Evolutionary conservation across 2,888 invertebrate genomes (phyloP).

Genomic region (Ochlodes sylvanus): DNA sequence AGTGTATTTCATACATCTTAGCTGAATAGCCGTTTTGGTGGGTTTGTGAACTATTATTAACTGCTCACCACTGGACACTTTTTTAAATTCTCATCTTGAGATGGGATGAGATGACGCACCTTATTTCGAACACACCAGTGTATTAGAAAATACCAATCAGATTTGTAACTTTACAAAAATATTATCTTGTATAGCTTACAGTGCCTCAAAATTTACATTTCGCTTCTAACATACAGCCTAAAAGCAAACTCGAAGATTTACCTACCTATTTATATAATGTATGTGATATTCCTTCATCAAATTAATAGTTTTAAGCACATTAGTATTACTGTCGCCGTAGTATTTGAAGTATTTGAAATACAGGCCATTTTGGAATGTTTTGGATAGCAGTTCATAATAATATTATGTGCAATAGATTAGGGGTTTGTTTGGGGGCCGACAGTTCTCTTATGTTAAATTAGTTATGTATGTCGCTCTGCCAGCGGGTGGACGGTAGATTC

Average conservation of each 20-base stretch:
- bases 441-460: constrained; percentile 22
- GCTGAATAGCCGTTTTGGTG: no score
- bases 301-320: constrained; percentile 27
- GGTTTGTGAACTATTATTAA: no score
- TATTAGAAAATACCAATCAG: no score
- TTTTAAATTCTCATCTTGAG: no score
- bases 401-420: constrained; percentile 24
- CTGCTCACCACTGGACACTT: no score
- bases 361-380: constrained; percentile 18
- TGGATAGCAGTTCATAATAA: constrained; percentile 6
- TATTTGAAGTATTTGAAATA: constrained; percentile 14
- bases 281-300: constrained; percentile 24
- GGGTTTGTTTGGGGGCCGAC: constrained; percentile 4
- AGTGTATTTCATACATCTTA: no score
- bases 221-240: constrained; percentile 2
- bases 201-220: background rate
- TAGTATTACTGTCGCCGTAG: constrained; percentile 15
- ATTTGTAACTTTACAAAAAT: no score
- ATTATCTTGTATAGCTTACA: background rate
- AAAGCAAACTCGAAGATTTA: background rate
- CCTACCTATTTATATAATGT: constrained; percentile 19
- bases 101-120: no score
- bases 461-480: constrained; percentile 23
- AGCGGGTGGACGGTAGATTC: constrained; percentile 69
- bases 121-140: no score